These are phyloP conservation scores for Corythornis cristatus DNA, from an alignment of 2,113 vertebrate genomes.

Conservation along the genomic window DNA sequence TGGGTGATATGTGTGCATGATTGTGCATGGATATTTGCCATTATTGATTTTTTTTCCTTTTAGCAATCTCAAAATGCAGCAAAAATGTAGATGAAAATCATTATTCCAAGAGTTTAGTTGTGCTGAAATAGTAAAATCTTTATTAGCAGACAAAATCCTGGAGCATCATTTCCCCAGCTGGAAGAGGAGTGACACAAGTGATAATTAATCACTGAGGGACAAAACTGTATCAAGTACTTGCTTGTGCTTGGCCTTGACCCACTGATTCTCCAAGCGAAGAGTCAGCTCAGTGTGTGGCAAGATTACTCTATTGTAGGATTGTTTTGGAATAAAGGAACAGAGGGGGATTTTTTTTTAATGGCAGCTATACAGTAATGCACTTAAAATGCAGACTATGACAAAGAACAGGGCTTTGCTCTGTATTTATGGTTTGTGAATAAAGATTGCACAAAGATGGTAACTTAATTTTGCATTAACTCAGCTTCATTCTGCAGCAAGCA, in stretches of 20 bases:
- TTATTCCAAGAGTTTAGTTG: neutral
- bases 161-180: neutral
- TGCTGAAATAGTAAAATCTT: neutral
- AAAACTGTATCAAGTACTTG: neutral
- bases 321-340: neutral
- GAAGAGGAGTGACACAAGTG: neutral
- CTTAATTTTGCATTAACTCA: slow-evolving; percentile 15
- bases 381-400: slow-evolving; percentile 19
- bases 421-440: neutral
- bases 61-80: neutral
- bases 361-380: neutral
- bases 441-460: neutral
- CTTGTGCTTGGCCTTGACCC: neutral
- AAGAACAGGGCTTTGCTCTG: neutral
- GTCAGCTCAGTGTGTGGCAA: neutral
- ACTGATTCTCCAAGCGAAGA: neutral
- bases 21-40: neutral
- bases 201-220: neutral
- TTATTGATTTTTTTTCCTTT: neutral
- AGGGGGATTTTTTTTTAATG: neutral
- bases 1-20: rapidly evolving
- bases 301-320: neutral
- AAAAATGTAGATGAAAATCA: neutral
- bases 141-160: neutral
- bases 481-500: neutral